A percentile compares a stretch with the other conserved stretches of the same genome.
Conservation (phyloP, 2,113 vertebrate genomes). For the Osmerus mordax region DNA sequence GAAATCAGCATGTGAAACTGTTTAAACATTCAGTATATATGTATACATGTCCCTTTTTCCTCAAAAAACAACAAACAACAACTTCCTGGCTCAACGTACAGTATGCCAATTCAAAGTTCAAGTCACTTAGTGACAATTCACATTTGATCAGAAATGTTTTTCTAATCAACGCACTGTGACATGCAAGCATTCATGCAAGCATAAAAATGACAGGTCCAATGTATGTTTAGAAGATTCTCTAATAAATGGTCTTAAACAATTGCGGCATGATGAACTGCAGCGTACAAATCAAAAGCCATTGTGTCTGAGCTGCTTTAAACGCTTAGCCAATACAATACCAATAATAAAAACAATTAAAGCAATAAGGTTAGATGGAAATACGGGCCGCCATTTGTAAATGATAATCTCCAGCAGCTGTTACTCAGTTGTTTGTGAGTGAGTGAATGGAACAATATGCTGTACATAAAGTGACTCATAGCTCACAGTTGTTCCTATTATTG, state of each 20-base stretch:
- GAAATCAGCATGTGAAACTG: no score
- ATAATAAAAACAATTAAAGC: no score
- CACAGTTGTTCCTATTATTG: no score
- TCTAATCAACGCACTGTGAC: constrained; percentile 60
- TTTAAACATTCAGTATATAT: background rate
- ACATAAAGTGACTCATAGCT: no score
- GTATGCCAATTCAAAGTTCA: constrained; percentile 38
- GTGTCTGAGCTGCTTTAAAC: no score
- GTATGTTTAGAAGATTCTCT: background rate
- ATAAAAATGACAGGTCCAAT: constrained; percentile 20
- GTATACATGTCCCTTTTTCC: background rate
- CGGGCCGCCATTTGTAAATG: background rate
- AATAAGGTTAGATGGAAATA: no score
- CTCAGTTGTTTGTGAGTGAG: no score
- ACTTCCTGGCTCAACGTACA: constrained; percentile 28
- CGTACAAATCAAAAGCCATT: no score
- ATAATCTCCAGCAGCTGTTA: background rate
- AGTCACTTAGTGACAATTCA: constrained; percentile 66
- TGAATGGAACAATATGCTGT: no score
- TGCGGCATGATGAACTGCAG: no score
- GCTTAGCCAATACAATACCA: no score
- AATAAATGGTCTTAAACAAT: no score
- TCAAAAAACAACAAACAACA: constrained; percentile 24
- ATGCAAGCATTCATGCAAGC: constrained; percentile 43
- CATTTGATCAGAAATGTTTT: constrained; percentile 56